Conservation (phyloP, 2,113 vertebrate species). For the Chlorodrepanis virens region DNA sequence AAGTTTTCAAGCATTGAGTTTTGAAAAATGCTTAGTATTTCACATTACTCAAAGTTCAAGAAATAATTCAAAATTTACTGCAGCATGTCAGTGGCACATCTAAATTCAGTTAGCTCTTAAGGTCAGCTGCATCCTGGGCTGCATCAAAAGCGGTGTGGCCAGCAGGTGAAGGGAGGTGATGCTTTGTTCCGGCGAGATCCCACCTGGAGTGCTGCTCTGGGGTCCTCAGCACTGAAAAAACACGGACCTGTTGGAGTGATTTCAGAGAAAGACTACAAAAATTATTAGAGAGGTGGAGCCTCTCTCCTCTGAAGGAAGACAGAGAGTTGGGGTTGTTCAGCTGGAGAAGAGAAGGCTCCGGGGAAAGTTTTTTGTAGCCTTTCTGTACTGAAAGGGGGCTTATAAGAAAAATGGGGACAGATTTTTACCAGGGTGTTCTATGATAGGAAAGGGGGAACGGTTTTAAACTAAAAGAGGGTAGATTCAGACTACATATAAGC, state of each 20-base stretch:
- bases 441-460: not conserved
- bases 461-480: not conserved
- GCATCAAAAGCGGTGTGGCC: not conserved
- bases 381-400: not conserved
- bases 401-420: not conserved
- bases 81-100: not conserved
- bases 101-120: not conserved
- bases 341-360: not conserved
- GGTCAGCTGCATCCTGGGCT: not conserved
- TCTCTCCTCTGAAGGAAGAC: not conserved
- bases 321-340: not conserved
- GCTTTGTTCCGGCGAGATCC: not conserved
- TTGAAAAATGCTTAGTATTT: not conserved
- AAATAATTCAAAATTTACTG: not conserved
- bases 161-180: not conserved
- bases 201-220: not conserved
- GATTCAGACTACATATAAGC: not conserved
- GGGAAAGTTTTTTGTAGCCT: not conserved
- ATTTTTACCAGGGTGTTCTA: not conserved
- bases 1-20: not conserved
- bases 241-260: not conserved
- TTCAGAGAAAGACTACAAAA: not conserved
- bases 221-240: not conserved
- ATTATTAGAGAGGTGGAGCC: not conserved
- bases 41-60: not conserved